These are phyloP conservation scores for Apamea sordens DNA, from an alignment of 2,888 invertebrate species.

Conservation along the genomic window DNA sequence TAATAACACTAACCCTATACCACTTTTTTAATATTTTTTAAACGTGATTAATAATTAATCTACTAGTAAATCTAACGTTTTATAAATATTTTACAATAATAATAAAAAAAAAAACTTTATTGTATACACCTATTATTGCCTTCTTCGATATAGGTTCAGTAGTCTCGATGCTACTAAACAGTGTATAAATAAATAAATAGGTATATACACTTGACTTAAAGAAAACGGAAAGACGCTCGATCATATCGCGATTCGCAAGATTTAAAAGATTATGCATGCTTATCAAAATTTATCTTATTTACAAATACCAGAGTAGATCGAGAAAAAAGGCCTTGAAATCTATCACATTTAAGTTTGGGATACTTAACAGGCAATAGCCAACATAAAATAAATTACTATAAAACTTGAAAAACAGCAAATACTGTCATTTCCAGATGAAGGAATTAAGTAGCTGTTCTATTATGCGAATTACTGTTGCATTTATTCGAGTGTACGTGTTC, in stretches of 20 bases:
- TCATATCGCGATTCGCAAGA: slow-evolving; percentile 77
- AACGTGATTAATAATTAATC: slow-evolving; percentile 78
- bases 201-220: slow-evolving; percentile 75
- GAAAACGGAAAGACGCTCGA: slow-evolving; percentile 77
- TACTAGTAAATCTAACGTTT: slow-evolving; percentile 75
- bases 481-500: slow-evolving; percentile 83
- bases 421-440: slow-evolving; percentile 80
- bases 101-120: slow-evolving; percentile 77
- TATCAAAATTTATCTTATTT: slow-evolving; percentile 86
- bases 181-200: slow-evolving; percentile 79
- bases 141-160: slow-evolving; percentile 79
- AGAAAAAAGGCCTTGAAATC: slow-evolving; percentile 85
- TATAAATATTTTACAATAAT: slow-evolving; percentile 85
- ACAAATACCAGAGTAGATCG: slow-evolving; percentile 83
- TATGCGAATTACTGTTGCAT: slow-evolving; percentile 86
- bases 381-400: slow-evolving; percentile 81
- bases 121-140: slow-evolving; percentile 89
- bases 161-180: slow-evolving; percentile 71
- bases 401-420: slow-evolving; percentile 74
- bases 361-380: slow-evolving; percentile 87
- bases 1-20: slow-evolving; percentile 82
- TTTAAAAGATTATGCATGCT: slow-evolving; percentile 81
- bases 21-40: slow-evolving; percentile 75
- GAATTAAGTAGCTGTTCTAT: slow-evolving; percentile 82
- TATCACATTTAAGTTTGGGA: slow-evolving; percentile 87